These are phyloP conservation scores for Ameiurus melas DNA, from an alignment of 2,113 vertebrate genomes.

Conservation along the genomic window DNA sequence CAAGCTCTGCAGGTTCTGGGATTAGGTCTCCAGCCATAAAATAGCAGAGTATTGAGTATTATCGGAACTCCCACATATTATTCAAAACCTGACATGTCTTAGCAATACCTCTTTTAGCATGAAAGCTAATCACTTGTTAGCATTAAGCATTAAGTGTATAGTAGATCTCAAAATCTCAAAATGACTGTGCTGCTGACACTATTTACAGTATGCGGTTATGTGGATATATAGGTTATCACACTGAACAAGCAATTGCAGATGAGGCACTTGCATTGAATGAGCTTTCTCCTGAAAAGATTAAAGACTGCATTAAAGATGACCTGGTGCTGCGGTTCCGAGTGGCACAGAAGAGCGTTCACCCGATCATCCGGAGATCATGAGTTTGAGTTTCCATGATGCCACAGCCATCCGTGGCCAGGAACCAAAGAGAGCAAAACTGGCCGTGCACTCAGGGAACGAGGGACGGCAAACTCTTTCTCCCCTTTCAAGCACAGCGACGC, in stretches of 20 bases:
- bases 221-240: neutral
- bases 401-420: neutral
- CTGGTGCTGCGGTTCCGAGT: neutral
- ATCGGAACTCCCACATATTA: neutral
- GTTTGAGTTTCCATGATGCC: neutral
- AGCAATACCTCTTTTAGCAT: slow-evolving; percentile 44
- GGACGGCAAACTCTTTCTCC: neutral
- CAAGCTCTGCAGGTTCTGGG: neutral
- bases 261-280: neutral
- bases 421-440: neutral
- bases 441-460: neutral
- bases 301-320: neutral
- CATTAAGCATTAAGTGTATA: slow-evolving; percentile 57
- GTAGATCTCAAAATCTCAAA: neutral
- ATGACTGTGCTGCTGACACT: neutral
- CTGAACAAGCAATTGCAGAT: neutral
- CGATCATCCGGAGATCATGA: neutral
- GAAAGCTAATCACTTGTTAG: slow-evolving; percentile 55
- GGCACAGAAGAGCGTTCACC: neutral
- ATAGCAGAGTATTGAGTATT: neutral
- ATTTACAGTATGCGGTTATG: neutral
- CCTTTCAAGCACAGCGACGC: neutral
- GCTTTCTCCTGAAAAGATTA: neutral
- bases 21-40: neutral
- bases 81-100: neutral